These are phyloP conservation scores for Cantharis lateralis DNA, from an alignment of 2,888 invertebrate species.

Conservation along the genomic window DNA sequence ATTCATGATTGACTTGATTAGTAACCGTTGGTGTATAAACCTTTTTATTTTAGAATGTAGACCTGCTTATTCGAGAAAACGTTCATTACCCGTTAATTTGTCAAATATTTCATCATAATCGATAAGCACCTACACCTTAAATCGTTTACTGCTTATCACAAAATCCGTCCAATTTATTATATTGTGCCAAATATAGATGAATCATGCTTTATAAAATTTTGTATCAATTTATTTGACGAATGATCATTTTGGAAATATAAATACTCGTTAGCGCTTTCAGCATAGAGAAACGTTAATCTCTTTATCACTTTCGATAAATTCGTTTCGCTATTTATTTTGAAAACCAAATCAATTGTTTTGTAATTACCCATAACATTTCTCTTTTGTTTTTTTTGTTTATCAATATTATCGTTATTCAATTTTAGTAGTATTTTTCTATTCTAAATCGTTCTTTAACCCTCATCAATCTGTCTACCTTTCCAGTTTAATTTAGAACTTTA, in stretches of 20 bases:
- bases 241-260: not conserved
- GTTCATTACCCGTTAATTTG: not conserved
- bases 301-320: not conserved
- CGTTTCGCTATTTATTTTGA: not conserved
- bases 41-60: not conserved
- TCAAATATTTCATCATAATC: not conserved
- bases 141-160: not conserved
- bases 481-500: conserved; percentile 9
- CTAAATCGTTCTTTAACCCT: not conserved
- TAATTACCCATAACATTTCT: no score
- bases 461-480: conserved; percentile 13
- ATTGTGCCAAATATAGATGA: not conserved
- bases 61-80: not conserved
- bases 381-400: not conserved
- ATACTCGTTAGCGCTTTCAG: not conserved
- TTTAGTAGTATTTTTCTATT: not conserved
- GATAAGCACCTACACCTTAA: not conserved
- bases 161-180: not conserved
- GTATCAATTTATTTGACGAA: not conserved
- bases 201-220: not conserved
- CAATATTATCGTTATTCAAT: not conserved
- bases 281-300: not conserved
- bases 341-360: not conserved
- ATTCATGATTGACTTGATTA: conserved; percentile 5
- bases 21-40: not conserved